Percentiles rank a stretch among this genome's conserved stretches.
phyloP scores from a whole-genome alignment of 2,888 invertebrate species.

The Balanococcus diminutus region DNA sequence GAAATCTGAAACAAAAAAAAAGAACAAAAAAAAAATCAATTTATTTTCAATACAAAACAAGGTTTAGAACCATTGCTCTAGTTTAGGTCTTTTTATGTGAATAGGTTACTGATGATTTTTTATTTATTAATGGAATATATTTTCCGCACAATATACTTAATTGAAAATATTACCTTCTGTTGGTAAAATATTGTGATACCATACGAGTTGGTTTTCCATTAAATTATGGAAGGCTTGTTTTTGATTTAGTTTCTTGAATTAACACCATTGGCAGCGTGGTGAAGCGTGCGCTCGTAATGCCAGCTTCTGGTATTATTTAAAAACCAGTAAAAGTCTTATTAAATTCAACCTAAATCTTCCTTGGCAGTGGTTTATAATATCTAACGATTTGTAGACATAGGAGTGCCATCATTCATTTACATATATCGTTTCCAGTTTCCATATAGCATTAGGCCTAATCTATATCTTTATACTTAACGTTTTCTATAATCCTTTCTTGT shows the following conservation, averaged over 20 bases:
- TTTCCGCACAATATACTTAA: slow-evolving; percentile 48
- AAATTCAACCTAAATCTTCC: slow-evolving; percentile 32
- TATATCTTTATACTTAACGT: slow-evolving; percentile 17
- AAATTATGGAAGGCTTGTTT: slow-evolving; percentile 40
- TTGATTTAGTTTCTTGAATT: slow-evolving; percentile 44
- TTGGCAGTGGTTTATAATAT: slow-evolving; percentile 41
- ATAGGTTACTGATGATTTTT: slow-evolving; percentile 28
- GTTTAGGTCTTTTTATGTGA: not conserved
- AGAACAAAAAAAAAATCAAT: too few relatives aligned
- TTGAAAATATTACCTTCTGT: slow-evolving; percentile 45
- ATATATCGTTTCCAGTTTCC: slow-evolving; percentile 43
- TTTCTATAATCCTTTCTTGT: slow-evolving; percentile 25
- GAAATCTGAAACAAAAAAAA: not conserved
- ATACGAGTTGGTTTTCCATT: slow-evolving; percentile 1
- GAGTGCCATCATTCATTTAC: slow-evolving; percentile 52
- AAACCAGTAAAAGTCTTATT: slow-evolving; percentile 40
- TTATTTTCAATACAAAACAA: not conserved
- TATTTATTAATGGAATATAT: slow-evolving; percentile 38
- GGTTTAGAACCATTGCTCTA: slow-evolving; percentile 23
- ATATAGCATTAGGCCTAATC: slow-evolving; percentile 38
- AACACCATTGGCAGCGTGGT: slow-evolving; percentile 28
- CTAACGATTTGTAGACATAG: slow-evolving; percentile 38
- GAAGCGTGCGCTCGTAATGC: slow-evolving; percentile 19
- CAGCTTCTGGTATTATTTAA: not conserved
- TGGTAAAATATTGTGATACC: slow-evolving; percentile 26